phyloP scores from a whole-genome alignment of 2,797 vertebrate genomes.

The Taenioides sp. region DNA sequence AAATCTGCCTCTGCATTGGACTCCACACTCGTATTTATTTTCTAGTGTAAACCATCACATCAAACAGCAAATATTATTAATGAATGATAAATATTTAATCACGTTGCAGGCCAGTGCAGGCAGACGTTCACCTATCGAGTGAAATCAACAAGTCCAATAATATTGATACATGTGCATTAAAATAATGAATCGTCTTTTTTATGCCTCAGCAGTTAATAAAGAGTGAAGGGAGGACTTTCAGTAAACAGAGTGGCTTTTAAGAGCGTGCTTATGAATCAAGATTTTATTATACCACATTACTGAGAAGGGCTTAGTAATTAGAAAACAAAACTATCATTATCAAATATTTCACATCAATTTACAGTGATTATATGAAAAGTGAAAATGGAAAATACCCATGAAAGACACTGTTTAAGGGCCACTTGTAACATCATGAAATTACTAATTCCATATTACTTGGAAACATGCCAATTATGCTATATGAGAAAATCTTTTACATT shows the following conservation, averaged over 20 bases:
- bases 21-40: conserved; percentile 60
- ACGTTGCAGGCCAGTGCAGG: conserved; percentile 16
- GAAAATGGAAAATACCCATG: background rate
- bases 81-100: conserved; percentile 58
- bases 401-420: background rate
- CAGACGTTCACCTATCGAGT: conserved; percentile 18
- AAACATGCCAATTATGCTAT: background rate
- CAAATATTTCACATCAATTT: background rate
- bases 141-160: conserved; percentile 31
- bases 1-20: conserved; percentile 50
- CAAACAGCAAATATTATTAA: conserved; percentile 62
- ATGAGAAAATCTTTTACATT: background rate
- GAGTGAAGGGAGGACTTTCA: conserved; percentile 1
- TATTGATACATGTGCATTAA: conserved; percentile 48
- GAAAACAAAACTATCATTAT: background rate
- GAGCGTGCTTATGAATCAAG: background rate
- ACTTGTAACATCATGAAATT: background rate
- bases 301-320: conserved; percentile 6
- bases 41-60: conserved; percentile 49
- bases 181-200: conserved; percentile 33
- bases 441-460: background rate
- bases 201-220: conserved; percentile 27
- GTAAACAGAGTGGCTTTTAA: background rate
- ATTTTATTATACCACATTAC: background rate
- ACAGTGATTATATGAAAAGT: background rate